Evolutionary conservation across 2,888 invertebrate species (phyloP).

Genomic region (Branchipolynoe longqiensis): DNA sequence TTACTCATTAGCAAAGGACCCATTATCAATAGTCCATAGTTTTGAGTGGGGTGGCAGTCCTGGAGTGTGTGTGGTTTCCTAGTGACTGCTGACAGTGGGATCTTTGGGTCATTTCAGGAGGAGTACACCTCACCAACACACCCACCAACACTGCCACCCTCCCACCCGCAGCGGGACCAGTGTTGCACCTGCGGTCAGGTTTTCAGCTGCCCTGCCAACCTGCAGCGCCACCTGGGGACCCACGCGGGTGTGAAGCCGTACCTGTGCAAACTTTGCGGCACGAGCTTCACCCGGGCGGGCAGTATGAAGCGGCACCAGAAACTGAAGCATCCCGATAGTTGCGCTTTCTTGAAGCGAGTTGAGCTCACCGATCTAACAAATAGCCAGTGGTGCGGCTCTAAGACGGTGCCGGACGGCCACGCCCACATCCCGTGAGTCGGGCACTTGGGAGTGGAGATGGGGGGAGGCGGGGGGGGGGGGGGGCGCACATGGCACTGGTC

Average conservation of each 20-base stretch:
- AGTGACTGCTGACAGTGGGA: constrained; percentile 3
- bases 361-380: too few relatives aligned
- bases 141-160: neutral
- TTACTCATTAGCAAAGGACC: too few relatives aligned
- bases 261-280: neutral
- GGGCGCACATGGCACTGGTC: too few relatives aligned
- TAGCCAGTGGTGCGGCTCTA: too few relatives aligned
- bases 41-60: too few relatives aligned
- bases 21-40: too few relatives aligned
- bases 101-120: constrained; percentile 37
- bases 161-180: neutral
- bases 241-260: constrained; percentile 14
- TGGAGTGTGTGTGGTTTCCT: too few relatives aligned
- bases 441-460: neutral
- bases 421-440: neutral
- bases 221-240: constrained; percentile 3
- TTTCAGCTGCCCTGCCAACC: constrained; percentile 8
- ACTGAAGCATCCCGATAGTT: neutral
- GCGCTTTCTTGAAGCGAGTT: too few relatives aligned
- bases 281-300: neutral
- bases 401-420: too few relatives aligned
- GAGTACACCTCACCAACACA: too few relatives aligned
- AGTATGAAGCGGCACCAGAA: neutral
- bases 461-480: neutral
- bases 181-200: neutral